Base-by-base conservation (phyloP, 2,113 vertebrate species). In the Megaceryle maxima region DNA sequence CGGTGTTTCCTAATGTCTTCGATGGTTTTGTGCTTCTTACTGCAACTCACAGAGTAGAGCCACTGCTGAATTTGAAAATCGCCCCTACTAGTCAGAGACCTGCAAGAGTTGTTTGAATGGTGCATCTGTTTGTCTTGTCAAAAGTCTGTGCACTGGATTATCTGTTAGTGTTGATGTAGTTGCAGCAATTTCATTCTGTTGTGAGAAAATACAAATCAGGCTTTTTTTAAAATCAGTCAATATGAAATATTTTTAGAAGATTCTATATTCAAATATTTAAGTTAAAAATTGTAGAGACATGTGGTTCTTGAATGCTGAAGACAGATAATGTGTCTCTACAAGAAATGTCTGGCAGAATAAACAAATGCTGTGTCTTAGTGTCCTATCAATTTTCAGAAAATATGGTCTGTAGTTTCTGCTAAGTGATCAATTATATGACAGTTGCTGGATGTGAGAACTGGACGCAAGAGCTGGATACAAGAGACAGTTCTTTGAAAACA, bases 181-280 rank as follows among this genome's bases (percentile, higher is more conserved):
- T 78, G 37, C 55, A 50, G 12, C 77, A 29, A 37, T 74, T 70
- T 35, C 10, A 24, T 85, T 82, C 37, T 85, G 14, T 62, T 63
- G 33, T 48, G 33, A 92, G 35, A 77, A 16, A 33, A 80, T 35
- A 41, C 69, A 72, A 39, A 67, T 72, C 17, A 43, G 48, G 29
- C n/a, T 11, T 46, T 63, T 57, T 68, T 68, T 5, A 41, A 68
- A 77, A 44, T 10, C 1, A 0, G 1, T 14, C 9, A n/a, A 13
- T 79, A 35, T 12, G 24, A 59, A 88, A 35, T 50, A 53, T 39
- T 90, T 92, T 78, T 88, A 70, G 20, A 88, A 62, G 21, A 28
- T 44, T 92, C 37, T 62, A 16, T 79, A 43, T 80, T 67, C 11
- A 35, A 4, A 59, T 91, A 80, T 72, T 88, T 83, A 51, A 43